Percentiles rank a stretch among this genome's conserved stretches.
Evolutionary conservation across 1,140 invertebrate species (phyloP).

Genomic region (Hirudo medicinalis): DNA sequence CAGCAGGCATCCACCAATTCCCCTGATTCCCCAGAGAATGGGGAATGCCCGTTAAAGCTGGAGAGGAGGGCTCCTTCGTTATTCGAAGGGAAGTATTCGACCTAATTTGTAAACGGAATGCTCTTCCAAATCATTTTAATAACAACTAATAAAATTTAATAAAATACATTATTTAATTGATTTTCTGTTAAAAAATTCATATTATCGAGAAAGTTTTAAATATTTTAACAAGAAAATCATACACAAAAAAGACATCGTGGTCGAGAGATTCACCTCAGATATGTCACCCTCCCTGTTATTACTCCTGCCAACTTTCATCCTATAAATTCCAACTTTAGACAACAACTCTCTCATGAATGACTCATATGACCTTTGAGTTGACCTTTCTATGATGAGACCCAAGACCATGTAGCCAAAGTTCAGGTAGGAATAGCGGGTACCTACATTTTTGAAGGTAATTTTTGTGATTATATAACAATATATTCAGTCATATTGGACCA

Average conservation of each 20-base stretch:
- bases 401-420: conserved; percentile 15
- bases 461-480: too few species aligned
- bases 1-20: conserved; percentile 32
- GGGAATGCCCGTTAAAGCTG: not conserved
- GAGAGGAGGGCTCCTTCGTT: not conserved
- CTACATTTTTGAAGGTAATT: too few species aligned
- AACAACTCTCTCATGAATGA: conserved; percentile 7
- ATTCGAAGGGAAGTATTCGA: conserved; percentile 1
- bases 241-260: too few species aligned
- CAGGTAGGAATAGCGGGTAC: conserved; percentile 9
- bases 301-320: conserved; percentile 12
- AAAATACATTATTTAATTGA: too few species aligned
- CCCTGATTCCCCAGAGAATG: conserved; percentile 31
- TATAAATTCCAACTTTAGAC: not conserved
- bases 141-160: too few species aligned
- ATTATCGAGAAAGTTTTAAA: too few species aligned
- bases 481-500: too few species aligned
- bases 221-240: not conserved
- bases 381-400: conserved; percentile 11
- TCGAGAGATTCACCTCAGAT: conserved; percentile 1
- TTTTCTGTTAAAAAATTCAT: too few species aligned
- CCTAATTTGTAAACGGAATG: too few species aligned
- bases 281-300: conserved; percentile 2
- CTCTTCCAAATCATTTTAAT: not conserved
- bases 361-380: conserved; percentile 2